phyloP scores from a whole-genome alignment of 1,140 invertebrate genomes.

The Apis mellifera region Amel_HAv3.1 CM009937.2:11610501-11611000 shows the following conservation, averaged over 20 bases:
- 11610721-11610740: conserved; percentile 80
- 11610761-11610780: conserved; percentile 76
- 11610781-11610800: conserved; percentile 64
- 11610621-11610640: conserved; percentile 68
- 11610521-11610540: no score
- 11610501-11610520: no score
- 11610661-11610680: conserved; percentile 77
- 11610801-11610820: conserved; percentile 65
- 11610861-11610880: conserved; percentile 53
- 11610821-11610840: conserved; percentile 52
- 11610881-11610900: conserved; percentile 44
- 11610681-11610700: conserved; percentile 76
- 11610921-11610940: conserved; percentile 45
- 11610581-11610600: conserved; percentile 71
- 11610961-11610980: background rate
- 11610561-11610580: conserved; percentile 69
- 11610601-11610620: conserved; percentile 70
- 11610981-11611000: background rate
- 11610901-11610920: conserved; percentile 35
- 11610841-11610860: conserved; percentile 64
- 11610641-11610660: conserved; percentile 80
- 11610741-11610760: conserved; percentile 74
- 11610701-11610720: conserved; percentile 74
- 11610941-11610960: conserved; percentile 8
- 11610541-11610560: conserved; percentile 25